phyloP scores from a whole-genome alignment of 2,797 vertebrate genomes.

The Meriones psammophilus region DNA sequence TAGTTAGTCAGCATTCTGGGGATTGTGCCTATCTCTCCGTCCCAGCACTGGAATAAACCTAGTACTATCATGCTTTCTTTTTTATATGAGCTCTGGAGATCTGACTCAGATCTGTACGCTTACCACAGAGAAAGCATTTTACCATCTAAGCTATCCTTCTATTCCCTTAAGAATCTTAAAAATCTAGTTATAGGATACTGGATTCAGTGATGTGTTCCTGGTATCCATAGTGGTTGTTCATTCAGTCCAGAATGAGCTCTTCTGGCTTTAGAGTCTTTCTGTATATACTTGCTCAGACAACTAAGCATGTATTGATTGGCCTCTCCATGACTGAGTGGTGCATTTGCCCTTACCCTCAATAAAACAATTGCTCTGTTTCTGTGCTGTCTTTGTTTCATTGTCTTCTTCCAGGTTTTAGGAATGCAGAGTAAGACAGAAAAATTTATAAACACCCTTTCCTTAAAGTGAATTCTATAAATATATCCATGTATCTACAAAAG shows the following conservation, averaged over 20 bases:
- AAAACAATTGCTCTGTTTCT: not conserved
- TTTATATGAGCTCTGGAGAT: not conserved
- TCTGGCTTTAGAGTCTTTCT: not conserved
- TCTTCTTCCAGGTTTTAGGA: not conserved
- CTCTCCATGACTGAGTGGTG: not conserved
- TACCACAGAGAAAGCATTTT: not conserved
- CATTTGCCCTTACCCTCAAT: not conserved
- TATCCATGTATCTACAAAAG: not conserved
- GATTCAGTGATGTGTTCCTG: not conserved
- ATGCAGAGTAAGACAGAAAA: not conserved
- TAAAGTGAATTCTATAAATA: not conserved
- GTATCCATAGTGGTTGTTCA: not conserved
- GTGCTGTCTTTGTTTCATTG: not conserved
- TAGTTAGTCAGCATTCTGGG: not conserved
- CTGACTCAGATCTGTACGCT: not conserved
- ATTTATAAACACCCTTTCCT: not conserved
- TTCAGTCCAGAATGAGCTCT: not conserved
- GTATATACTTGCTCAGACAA: not conserved
- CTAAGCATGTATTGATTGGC: not conserved
- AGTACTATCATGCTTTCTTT: not conserved
- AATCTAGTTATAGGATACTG: not conserved
- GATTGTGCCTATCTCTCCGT: not conserved
- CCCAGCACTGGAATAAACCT: not conserved
- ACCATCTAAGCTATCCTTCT: too few species aligned
- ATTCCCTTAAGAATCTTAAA: not conserved